A percentile compares a stretch with the other conserved stretches of the same genome.
Evolutionary conservation across 2,888 invertebrate species (phyloP).

Genomic region (Drosophila incognita): DNA sequence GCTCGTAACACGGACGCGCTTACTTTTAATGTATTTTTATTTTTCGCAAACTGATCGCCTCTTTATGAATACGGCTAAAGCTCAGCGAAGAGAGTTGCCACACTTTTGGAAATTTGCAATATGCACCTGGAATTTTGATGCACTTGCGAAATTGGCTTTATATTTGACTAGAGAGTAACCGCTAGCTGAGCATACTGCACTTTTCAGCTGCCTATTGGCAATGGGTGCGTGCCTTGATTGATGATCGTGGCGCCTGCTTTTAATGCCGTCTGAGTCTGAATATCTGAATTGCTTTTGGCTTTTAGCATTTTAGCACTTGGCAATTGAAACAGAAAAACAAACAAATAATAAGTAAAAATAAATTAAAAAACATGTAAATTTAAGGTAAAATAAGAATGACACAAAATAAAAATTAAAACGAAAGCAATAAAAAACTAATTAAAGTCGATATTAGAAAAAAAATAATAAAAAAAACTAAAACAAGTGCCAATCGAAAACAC

Average conservation of each 20-base stretch:
- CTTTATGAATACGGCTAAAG: conserved; percentile 35
- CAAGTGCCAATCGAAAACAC: conserved; percentile 3
- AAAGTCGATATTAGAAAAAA: conserved; percentile 1
- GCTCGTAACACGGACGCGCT: conserved; percentile 52
- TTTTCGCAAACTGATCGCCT: conserved; percentile 58
- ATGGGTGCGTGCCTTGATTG: conserved; percentile 60
- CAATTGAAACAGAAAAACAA: conserved; percentile 5
- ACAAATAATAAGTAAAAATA: too few relatives aligned
- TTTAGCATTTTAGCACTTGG: conserved; percentile 53
- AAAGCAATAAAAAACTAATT: too few relatives aligned
- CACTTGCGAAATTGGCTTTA: background rate
- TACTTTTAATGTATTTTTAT: conserved; percentile 42
- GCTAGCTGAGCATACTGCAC: background rate
- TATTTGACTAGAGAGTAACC: conserved; percentile 27
- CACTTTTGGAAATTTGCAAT: conserved; percentile 18
- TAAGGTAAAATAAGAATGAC: background rate
- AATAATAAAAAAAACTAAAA: background rate
- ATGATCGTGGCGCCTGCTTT: conserved; percentile 57
- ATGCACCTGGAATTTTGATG: background rate
- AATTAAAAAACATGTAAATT: background rate
- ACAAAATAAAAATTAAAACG: background rate
- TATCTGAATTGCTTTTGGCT: conserved; percentile 54
- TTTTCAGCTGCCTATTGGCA: background rate
- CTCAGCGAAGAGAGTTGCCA: conserved; percentile 50
- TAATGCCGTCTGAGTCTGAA: conserved; percentile 44